Evolutionary conservation across 2,888 invertebrate genomes (phyloP).

Genomic region (Byasa hedistus): DNA sequence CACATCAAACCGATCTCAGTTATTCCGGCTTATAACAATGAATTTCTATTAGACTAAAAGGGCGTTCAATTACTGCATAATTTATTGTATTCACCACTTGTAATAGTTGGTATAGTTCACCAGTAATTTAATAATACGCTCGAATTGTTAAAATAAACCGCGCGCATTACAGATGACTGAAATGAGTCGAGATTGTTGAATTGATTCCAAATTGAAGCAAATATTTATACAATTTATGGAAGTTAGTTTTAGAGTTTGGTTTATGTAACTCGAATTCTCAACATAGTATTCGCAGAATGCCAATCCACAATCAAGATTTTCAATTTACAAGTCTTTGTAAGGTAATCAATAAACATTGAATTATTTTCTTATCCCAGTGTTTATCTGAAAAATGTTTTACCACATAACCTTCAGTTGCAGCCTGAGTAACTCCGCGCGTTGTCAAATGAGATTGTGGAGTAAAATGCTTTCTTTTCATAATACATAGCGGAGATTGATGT

Average conservation of each 20-base stretch:
- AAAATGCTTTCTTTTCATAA: slow-evolving; percentile 63
- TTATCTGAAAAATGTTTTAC: not conserved
- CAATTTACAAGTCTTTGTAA: no score
- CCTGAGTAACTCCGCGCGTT: slow-evolving; percentile 24
- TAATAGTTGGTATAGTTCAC: not conserved
- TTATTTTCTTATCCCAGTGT: not conserved
- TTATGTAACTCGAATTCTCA: not conserved
- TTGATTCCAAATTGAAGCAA: slow-evolving; percentile 1
- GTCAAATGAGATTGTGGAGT: slow-evolving; percentile 38
- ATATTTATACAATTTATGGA: not conserved
- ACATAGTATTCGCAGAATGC: no score
- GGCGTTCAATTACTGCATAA: slow-evolving; percentile 19
- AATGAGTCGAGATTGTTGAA: not conserved
- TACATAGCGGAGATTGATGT: slow-evolving; percentile 74
- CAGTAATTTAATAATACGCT: not conserved
- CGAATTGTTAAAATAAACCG: not conserved
- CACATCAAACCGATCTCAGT: slow-evolving; percentile 18
- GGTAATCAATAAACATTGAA: not conserved
- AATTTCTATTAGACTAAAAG: slow-evolving; percentile 21
- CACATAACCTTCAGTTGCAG: slow-evolving; percentile 6
- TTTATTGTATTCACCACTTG: slow-evolving; percentile 3
- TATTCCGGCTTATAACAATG: slow-evolving; percentile 22
- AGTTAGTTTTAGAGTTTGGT: not conserved
- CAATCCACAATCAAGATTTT: not conserved
- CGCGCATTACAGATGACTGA: not conserved